Percentiles rank a stretch among this genome's conserved stretches.
These are phyloP conservation scores for Hydroisotoma schaefferi DNA, from an alignment of 2,888 invertebrate genomes.

Conservation along the genomic window DNA sequence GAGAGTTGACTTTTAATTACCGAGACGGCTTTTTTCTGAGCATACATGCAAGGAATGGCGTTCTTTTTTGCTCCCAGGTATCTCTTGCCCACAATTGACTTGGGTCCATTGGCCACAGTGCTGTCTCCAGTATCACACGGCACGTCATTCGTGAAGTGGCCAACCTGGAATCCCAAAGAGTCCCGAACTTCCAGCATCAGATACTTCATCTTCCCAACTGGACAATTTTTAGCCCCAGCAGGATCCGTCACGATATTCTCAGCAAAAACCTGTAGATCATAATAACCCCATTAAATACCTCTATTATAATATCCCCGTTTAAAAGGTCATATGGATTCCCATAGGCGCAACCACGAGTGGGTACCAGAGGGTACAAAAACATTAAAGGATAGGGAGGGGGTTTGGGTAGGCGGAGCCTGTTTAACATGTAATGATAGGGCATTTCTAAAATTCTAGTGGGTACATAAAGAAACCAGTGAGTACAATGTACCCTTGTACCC, in stretches of 20 bases:
- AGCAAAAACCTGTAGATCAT: too few relatives aligned
- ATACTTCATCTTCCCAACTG: slow-evolving; percentile 17
- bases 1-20: not conserved
- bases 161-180: slow-evolving; percentile 20
- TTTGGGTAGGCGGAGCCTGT: too few relatives aligned
- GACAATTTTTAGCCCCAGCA: slow-evolving; percentile 6
- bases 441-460: too few relatives aligned
- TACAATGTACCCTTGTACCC: too few relatives aligned
- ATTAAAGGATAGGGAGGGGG: too few relatives aligned
- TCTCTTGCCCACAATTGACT: not conserved
- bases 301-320: too few relatives aligned
- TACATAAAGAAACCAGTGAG: too few relatives aligned
- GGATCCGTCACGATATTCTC: not conserved
- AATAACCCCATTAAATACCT: too few relatives aligned
- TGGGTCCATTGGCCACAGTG: not conserved
- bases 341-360: too few relatives aligned
- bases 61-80: not conserved
- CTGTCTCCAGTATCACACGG: not conserved
- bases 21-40: not conserved
- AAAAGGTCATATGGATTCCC: too few relatives aligned
- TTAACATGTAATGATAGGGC: too few relatives aligned
- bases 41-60: slow-evolving; percentile 12
- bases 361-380: too few relatives aligned
- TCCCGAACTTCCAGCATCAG: slow-evolving; percentile 26
- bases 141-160: slow-evolving; percentile 11